phyloP scores from a whole-genome alignment of 2,888 invertebrate species.

The Fragum whitleyi region DNA sequence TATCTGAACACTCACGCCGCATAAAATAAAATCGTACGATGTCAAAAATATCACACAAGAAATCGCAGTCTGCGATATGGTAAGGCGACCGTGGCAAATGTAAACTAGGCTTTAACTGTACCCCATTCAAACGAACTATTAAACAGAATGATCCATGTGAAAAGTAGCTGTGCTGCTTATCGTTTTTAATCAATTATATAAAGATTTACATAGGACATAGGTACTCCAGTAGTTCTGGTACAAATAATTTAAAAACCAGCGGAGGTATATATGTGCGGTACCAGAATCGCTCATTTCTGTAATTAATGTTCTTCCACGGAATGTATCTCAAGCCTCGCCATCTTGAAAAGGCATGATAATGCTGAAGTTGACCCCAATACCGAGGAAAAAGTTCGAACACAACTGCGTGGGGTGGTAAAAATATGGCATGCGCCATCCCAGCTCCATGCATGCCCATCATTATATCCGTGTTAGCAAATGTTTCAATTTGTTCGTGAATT shows the following conservation, averaged over 20 bases:
- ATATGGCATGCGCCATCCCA: conserved; percentile 56
- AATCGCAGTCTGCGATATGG: too few species aligned
- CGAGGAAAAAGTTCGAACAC: conserved; percentile 61
- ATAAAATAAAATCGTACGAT: too few species aligned
- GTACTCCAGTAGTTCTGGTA: neutral
- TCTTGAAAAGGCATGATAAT: conserved; percentile 58
- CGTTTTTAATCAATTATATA: too few species aligned
- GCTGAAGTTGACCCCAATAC: conserved; percentile 57
- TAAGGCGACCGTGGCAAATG: too few species aligned
- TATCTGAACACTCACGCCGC: too few species aligned
- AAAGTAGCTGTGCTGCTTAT: too few species aligned
- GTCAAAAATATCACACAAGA: too few species aligned
- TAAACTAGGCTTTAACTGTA: too few species aligned
- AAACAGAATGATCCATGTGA: too few species aligned
- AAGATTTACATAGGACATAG: conserved; percentile 11
- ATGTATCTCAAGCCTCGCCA: conserved; percentile 58
- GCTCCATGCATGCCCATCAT: conserved; percentile 65
- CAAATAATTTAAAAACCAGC: conserved; percentile 12
- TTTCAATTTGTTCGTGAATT: conserved; percentile 53
- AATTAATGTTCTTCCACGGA: conserved; percentile 56
- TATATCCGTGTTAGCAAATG: conserved; percentile 55
- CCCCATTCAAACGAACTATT: too few species aligned
- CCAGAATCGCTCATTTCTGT: conserved; percentile 43
- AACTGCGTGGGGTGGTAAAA: conserved; percentile 56
- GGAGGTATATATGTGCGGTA: conserved; percentile 55